phyloP scores from a whole-genome alignment of 2,888 invertebrate genomes.

The Protodeltote pygarga region DNA sequence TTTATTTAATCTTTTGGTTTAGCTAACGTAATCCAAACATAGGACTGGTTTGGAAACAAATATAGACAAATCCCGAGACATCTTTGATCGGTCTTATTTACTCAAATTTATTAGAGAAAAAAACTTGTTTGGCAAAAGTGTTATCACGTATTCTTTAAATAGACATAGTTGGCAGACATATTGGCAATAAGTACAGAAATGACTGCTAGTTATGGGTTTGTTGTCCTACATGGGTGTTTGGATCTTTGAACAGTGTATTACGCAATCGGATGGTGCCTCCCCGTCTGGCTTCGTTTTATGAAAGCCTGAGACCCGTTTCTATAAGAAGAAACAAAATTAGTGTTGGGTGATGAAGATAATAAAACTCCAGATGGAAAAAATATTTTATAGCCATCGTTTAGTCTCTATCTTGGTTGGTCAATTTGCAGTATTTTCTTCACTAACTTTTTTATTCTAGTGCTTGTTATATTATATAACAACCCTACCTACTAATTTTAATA shows the following conservation, averaged over 20 bases:
- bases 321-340: slow-evolving; percentile 38
- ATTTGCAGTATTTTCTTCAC: neutral
- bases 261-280: slow-evolving; percentile 65
- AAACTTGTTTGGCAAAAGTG: slow-evolving; percentile 11
- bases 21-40: neutral
- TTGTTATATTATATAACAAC: neutral
- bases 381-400: slow-evolving; percentile 13
- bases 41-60: slow-evolving; percentile 2
- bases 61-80: slow-evolving; percentile 1
- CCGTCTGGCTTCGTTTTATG: slow-evolving; percentile 64
- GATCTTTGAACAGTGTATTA: slow-evolving; percentile 49
- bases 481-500: no score
- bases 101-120: slow-evolving; percentile 3
- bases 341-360: slow-evolving; percentile 6
- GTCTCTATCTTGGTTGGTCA: slow-evolving; percentile 4
- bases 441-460: no score
- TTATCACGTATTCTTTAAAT: slow-evolving; percentile 24
- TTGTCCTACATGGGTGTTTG: slow-evolving; percentile 61
- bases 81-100: neutral
- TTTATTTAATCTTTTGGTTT: neutral
- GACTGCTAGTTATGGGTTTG: slow-evolving; percentile 59
- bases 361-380: slow-evolving; percentile 14
- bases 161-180: slow-evolving; percentile 47
- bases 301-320: slow-evolving; percentile 34
- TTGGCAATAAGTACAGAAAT: slow-evolving; percentile 40